phyloP scores from a whole-genome alignment of 2,888 invertebrate genomes.

The Gortyna flavago region DNA sequence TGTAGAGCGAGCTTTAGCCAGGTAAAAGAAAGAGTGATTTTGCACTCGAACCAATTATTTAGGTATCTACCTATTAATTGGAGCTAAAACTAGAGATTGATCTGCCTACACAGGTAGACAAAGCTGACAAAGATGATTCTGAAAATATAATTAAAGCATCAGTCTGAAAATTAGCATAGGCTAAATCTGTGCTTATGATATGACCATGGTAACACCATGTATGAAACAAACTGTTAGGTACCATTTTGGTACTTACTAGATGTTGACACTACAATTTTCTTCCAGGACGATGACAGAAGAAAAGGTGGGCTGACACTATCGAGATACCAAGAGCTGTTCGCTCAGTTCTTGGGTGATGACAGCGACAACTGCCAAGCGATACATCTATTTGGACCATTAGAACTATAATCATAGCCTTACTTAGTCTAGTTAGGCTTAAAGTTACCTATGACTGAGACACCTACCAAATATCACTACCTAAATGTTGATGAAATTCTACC shows the following conservation, averaged over 20 bases:
- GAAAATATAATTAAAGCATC: not conserved
- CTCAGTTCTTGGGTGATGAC: constrained; percentile 94
- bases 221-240: not conserved
- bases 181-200: not conserved
- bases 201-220: not conserved
- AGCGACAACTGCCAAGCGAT: constrained; percentile 93
- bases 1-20: not conserved
- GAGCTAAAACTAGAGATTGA: no score
- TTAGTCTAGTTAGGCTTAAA: constrained; percentile 62
- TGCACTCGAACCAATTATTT: not conserved
- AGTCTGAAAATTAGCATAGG: not conserved
- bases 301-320: constrained; percentile 94
- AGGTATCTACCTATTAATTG: no score
- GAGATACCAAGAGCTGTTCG: constrained; percentile 95
- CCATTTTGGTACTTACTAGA: not conserved
- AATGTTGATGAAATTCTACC: constrained; percentile 29
- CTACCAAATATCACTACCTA: constrained; percentile 52
- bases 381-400: constrained; percentile 94
- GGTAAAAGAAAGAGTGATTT: not conserved
- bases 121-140: not conserved
- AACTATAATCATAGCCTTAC: constrained; percentile 73
- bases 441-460: constrained; percentile 70
- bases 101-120: no score
- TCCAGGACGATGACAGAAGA: constrained; percentile 95
- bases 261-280: constrained; percentile 52